A percentile compares a stretch with the other conserved stretches of the same genome.
Evolutionary conservation across 1,140 invertebrate species (phyloP).

Genomic region (Magallana gigas): DNA sequence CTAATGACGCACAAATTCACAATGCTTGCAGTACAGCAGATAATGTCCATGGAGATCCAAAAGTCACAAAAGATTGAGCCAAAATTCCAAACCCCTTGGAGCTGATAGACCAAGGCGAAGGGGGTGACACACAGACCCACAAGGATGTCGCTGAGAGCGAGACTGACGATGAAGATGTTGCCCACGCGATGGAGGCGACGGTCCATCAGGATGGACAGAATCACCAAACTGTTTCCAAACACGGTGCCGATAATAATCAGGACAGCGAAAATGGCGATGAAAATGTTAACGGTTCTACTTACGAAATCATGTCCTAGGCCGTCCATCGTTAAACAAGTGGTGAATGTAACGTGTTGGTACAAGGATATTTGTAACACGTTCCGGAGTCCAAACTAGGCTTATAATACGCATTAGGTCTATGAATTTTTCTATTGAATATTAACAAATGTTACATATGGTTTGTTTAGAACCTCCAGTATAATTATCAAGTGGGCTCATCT

Average conservation of each 20-base stretch:
- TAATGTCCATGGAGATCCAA: conserved; percentile 80
- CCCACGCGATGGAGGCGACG: conserved; percentile 92
- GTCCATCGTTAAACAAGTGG: not conserved
- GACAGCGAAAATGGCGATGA: conserved; percentile 54
- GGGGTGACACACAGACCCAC: conserved; percentile 83
- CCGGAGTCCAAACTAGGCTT: too few relatives aligned
- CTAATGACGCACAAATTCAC: conserved; percentile 81
- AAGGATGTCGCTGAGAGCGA: conserved; percentile 94
- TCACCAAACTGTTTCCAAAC: conserved; percentile 90
- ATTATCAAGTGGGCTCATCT: too few relatives aligned
- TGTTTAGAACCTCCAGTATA: too few relatives aligned
- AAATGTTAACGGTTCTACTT: conserved; percentile 35
- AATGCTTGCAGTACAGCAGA: conserved; percentile 81
- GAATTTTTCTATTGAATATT: too few relatives aligned
- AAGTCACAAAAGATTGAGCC: conserved; percentile 79
- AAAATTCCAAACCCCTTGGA: conserved; percentile 76
- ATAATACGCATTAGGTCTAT: too few relatives aligned
- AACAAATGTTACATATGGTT: too few relatives aligned
- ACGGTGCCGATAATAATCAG: conserved; percentile 59
- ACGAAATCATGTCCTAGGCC: not conserved
- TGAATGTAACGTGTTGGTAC: too few relatives aligned
- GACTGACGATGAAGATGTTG: conserved; percentile 95
- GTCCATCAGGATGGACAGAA: conserved; percentile 91
- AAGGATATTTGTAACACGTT: too few relatives aligned
- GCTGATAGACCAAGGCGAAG: conserved; percentile 65